Conservation (phyloP, 2,888 invertebrate genomes). For the Alentia gelatinosa region DNA sequence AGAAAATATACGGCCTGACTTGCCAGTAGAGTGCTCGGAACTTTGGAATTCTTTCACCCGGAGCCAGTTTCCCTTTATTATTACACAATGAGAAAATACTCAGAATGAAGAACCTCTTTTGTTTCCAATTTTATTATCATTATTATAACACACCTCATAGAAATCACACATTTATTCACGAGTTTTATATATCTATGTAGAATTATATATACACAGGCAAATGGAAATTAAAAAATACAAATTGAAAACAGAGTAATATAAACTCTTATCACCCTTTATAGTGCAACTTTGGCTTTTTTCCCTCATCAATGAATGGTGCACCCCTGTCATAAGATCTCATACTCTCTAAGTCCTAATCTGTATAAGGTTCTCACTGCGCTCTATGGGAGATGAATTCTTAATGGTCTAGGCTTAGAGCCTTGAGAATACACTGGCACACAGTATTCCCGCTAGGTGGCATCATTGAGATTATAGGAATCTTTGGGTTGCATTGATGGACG, state of each 20-base stretch:
- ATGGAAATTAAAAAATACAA: neutral
- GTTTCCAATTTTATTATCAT: no score
- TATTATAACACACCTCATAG: no score
- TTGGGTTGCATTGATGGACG: no score
- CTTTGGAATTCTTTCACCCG: no score
- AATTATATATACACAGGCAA: no score
- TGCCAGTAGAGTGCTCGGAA: no score
- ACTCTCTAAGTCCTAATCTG: neutral
- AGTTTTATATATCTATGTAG: neutral
- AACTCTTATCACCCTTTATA: neutral
- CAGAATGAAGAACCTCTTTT: no score
- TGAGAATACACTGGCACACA: neutral
- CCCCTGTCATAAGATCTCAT: neutral
- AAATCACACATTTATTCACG: conserved; percentile 7
- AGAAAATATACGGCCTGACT: no score
- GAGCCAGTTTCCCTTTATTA: no score
- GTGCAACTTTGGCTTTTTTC: neutral
- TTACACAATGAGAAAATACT: no score
- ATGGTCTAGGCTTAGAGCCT: neutral
- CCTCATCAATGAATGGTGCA: neutral
- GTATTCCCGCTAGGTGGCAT: neutral
- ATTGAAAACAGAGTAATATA: neutral
- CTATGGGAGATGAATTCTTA: no score
- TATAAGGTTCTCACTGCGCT: no score
- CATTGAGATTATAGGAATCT: neutral